A percentile compares a stretch with the other conserved stretches of the same genome.
Conservation (phyloP, 2,797 vertebrate species). For the Enteromius treurensis region DNA sequence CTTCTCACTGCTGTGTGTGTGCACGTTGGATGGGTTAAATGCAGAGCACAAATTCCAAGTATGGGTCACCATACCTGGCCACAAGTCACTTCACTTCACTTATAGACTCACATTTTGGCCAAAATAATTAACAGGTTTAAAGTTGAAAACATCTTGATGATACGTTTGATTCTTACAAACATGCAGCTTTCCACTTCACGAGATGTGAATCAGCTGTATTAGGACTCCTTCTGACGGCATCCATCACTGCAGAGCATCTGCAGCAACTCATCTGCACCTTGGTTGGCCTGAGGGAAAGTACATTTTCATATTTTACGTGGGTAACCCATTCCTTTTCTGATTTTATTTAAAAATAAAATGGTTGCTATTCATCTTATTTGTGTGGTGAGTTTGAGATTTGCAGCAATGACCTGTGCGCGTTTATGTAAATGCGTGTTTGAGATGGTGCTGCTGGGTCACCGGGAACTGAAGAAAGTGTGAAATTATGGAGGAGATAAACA, state of each 20-base stretch:
- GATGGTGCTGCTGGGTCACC: not conserved
- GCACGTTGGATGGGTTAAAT: no score
- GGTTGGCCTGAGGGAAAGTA: not conserved
- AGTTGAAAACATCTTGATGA: not conserved
- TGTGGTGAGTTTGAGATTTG: not conserved
- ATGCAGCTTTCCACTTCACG: not conserved
- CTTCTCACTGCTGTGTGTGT: no score
- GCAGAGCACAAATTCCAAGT: no score
- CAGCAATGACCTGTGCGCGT: not conserved
- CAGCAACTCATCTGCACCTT: not conserved
- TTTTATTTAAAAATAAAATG: not conserved
- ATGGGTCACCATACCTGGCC: no score
- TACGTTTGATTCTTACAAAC: not conserved
- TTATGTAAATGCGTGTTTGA: not conserved
- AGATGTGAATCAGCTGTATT: not conserved
- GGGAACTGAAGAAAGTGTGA: conserved; percentile 10
- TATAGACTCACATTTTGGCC: not conserved
- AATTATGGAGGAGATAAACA: not conserved
- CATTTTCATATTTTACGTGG: not conserved
- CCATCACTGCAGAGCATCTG: not conserved
- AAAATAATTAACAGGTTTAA: not conserved
- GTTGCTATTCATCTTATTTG: not conserved
- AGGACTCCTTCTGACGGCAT: not conserved
- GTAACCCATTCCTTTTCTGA: not conserved
- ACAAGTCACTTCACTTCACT: no score